Conservation (phyloP, 2,113 vertebrate genomes). For the Sterrhoptilus dennistouni region DNA sequence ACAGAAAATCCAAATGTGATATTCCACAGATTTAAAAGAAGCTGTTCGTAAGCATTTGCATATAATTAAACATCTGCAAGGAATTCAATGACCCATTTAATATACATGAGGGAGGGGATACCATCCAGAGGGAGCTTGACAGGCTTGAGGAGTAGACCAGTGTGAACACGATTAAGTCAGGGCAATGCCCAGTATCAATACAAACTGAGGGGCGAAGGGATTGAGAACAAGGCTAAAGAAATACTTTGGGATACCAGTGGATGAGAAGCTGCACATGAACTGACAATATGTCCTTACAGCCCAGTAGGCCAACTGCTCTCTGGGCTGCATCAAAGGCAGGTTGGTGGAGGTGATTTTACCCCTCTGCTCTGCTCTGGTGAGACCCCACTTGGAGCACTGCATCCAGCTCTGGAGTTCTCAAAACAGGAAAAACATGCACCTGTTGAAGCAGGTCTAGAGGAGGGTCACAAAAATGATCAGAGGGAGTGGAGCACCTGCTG, state of each 20-base stretch:
- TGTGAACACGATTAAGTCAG: neutral
- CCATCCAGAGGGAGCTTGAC: neutral
- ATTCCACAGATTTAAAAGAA: neutral
- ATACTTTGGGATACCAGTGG: accelerated
- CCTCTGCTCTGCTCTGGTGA: neutral
- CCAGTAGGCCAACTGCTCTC: neutral
- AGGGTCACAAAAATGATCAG: neutral
- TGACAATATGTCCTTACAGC: neutral
- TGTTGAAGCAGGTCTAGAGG: neutral
- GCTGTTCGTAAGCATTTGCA: neutral
- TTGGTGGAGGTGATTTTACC: accelerated
- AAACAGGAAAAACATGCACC: neutral
- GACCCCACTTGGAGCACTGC: neutral
- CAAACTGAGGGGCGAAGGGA: neutral
- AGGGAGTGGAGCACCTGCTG: accelerated
- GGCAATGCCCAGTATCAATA: neutral
- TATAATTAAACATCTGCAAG: neutral
- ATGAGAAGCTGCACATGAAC: neutral
- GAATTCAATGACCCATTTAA: neutral
- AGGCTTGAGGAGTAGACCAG: neutral
- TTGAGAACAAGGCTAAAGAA: neutral
- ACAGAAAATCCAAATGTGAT: neutral
- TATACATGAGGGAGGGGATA: neutral
- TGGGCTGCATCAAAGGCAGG: neutral
- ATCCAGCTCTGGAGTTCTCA: neutral